phyloP scores from a whole-genome alignment of 2,888 invertebrate genomes.

The Spilarctia lutea region DNA sequence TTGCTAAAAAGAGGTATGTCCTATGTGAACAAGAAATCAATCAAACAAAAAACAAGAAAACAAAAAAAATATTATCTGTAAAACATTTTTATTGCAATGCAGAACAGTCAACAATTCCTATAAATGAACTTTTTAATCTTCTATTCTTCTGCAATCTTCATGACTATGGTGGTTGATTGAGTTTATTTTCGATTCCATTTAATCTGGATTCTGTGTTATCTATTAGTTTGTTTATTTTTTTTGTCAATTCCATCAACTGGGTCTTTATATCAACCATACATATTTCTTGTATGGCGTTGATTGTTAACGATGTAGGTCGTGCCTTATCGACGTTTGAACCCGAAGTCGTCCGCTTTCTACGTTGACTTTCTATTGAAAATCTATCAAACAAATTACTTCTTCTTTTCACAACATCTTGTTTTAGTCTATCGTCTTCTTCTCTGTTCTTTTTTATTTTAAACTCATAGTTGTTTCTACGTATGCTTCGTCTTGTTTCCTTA shows the following conservation, averaged over 20 bases:
- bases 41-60: too few relatives aligned
- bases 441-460: constrained; percentile 69
- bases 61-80: not conserved
- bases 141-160: not conserved
- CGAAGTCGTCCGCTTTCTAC: constrained; percentile 73
- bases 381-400: constrained; percentile 79
- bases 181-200: constrained; percentile 69
- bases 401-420: constrained; percentile 72
- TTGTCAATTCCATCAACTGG: constrained; percentile 74
- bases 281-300: constrained; percentile 81
- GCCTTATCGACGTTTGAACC: constrained; percentile 62
- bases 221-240: constrained; percentile 74
- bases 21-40: too few relatives aligned
- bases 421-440: constrained; percentile 67
- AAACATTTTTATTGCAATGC: not conserved
- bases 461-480: constrained; percentile 81
- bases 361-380: constrained; percentile 77
- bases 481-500: constrained; percentile 86
- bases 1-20: too few relatives aligned
- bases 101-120: not conserved
- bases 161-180: constrained; percentile 58
- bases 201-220: constrained; percentile 71
- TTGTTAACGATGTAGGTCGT: constrained; percentile 73
- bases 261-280: constrained; percentile 82
- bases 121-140: not conserved